phyloP scores from a whole-genome alignment of 2,888 invertebrate genomes.

The Lochmaea capreae region DNA sequence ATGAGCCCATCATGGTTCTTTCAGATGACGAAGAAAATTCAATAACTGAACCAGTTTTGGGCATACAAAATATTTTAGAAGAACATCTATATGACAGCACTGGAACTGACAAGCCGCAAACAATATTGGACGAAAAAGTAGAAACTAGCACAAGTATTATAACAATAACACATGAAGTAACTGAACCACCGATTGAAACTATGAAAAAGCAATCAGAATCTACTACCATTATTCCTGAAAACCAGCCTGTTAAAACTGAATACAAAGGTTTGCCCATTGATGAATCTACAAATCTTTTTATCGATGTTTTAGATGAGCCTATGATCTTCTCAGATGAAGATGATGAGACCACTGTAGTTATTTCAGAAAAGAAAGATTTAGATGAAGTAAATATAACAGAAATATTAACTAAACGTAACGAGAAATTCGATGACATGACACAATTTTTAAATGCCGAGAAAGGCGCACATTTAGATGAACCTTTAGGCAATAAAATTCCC shows the following conservation, averaged over 20 bases:
- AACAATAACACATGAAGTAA: no score
- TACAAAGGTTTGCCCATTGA: conserved; percentile 52
- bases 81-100: background rate
- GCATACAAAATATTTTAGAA: background rate
- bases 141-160: no score
- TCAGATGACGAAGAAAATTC: conserved; percentile 48
- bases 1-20: conserved; percentile 50
- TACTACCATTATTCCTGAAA: background rate
- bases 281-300: conserved; percentile 45
- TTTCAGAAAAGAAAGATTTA: conserved; percentile 5
- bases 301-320: conserved; percentile 55
- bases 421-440: background rate
- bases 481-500: background rate
- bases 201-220: background rate
- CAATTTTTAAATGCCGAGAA: conserved; percentile 2
- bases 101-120: no score
- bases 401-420: background rate
- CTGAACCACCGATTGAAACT: background rate
- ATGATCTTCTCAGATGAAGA: conserved; percentile 53
- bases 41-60: background rate
- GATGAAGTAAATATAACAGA: no score
- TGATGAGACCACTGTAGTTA: conserved; percentile 11
- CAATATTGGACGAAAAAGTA: no score
- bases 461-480: background rate
- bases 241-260: conserved; percentile 14